Conservation (phyloP, 2,888 invertebrate genomes). For the Deroplatys truncata region DNA sequence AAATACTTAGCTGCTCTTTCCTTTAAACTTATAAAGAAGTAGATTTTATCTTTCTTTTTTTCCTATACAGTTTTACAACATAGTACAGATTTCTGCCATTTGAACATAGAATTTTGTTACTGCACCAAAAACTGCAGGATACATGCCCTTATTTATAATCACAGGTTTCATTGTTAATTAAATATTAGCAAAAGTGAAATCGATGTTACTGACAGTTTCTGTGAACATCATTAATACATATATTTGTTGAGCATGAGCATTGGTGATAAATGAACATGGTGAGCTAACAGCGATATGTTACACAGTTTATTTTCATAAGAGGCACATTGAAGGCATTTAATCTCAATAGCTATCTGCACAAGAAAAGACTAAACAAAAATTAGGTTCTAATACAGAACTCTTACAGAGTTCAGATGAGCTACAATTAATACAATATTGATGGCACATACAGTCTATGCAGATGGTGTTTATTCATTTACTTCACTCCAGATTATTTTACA, state of each 20-base stretch:
- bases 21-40: no score
- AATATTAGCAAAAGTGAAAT: background rate
- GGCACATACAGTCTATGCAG: background rate
- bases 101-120: no score
- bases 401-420: background rate
- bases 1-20: no score
- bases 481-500: background rate
- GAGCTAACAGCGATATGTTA: background rate
- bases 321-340: slow-evolving; percentile 12
- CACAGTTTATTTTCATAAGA: background rate
- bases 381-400: background rate
- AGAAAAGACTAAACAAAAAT: background rate
- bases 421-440: background rate
- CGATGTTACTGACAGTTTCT: background rate
- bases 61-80: no score
- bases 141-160: background rate
- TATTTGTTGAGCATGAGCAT: background rate
- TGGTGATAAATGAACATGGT: background rate
- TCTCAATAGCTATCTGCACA: background rate
- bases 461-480: background rate
- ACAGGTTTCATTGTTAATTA: background rate
- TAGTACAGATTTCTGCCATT: no score
- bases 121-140: background rate
- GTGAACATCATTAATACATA: background rate
- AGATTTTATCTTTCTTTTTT: no score